Base-by-base conservation (phyloP, 2,888 invertebrate species). In the Sphaerophoria rueppellii region DNA sequence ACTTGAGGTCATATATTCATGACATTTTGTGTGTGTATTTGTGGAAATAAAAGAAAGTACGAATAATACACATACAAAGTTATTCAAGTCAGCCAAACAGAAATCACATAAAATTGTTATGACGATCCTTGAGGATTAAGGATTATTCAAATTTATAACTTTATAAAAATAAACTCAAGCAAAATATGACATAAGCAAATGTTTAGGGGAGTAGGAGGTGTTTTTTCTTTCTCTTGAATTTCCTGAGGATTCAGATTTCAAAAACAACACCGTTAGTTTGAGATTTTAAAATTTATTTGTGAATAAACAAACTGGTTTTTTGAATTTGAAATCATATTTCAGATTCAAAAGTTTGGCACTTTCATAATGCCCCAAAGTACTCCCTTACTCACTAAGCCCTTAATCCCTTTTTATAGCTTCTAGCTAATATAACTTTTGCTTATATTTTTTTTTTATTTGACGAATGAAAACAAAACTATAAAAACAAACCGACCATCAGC, bases 71-170 rank as follows among this genome's bases (percentile, higher is more conserved):
- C 24, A 4, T 2, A 4, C 24, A 52, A 55, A 43, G 72, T 32
- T 37, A 43, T 54, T 60, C 54, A 16, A 82, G 61, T 78, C 78
- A 73, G 73, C 65, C 75, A 83, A 83, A 83, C 74, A 79, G 32
- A 67, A 75, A 75, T 75, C 70, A 50, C 70, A 82, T 79, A 83
- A 83, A 80, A 80, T 57, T 75, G 71, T 76, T 83, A 76, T 67
- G 75, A 67, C 60, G 57, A 67, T 83, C 80, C 82, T 83, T 61
- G 54, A 80, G 83, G 75, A 80, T 72, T 83, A 75, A 4, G 75
- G 83, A 83, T 83, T 83, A 83, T 83, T 83, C 83, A 80, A 83
- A 83, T 82, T 82, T 82, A 81, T 73, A 82, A 82, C 82, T 83
- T 80, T 75, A 80, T 74, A 57, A 58, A 83, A 79, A 79, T 73